These are phyloP conservation scores for Chlorops oryzae DNA, from an alignment of 1,140 invertebrate genomes.

Conservation along the genomic window DNA sequence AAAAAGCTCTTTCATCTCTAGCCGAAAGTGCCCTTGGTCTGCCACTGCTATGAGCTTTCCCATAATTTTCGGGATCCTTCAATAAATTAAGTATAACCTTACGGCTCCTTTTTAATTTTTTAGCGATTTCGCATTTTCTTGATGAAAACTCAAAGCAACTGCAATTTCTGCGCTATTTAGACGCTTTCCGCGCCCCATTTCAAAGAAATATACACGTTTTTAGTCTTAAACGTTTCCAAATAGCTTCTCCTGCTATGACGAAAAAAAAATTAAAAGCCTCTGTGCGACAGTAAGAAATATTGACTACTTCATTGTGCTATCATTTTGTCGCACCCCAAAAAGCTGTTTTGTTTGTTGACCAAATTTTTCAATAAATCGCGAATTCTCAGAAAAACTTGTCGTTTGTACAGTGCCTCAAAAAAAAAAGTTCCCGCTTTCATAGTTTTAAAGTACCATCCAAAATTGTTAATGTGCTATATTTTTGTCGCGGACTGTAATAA, in stretches of 20 bases:
- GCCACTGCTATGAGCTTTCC: conserved; percentile 2
- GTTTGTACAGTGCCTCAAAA: too few species aligned
- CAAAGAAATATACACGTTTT: neutral
- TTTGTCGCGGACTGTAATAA: too few species aligned
- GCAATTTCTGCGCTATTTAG: neutral
- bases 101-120: neutral
- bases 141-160: neutral
- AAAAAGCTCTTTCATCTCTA: neutral
- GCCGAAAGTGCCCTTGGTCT: neutral
- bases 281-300: neutral
- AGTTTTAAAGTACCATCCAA: too few species aligned
- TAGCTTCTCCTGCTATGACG: neutral
- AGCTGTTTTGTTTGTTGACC: neutral
- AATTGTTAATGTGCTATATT: too few species aligned
- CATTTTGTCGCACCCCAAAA: neutral
- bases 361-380: too few species aligned
- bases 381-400: too few species aligned
- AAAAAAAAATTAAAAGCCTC: neutral
- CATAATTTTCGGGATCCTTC: conserved; percentile 6
- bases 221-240: neutral
- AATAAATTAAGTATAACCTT: too few species aligned
- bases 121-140: neutral
- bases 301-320: neutral
- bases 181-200: neutral
- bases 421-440: too few species aligned